phyloP scores from a whole-genome alignment of 1,140 invertebrate species.

The Adelges cooleyi region DNA sequence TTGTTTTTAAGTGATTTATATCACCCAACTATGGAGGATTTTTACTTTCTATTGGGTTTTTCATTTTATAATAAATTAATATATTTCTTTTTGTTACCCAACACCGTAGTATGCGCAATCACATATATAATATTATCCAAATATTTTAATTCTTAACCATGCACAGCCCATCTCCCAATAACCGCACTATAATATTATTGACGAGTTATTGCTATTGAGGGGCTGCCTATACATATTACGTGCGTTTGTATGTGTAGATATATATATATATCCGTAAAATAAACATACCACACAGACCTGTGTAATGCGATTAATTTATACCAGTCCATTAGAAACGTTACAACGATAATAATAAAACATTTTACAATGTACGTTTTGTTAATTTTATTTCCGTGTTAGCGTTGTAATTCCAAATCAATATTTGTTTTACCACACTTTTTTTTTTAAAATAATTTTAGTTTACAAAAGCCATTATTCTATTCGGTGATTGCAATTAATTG shows the following conservation, averaged over 20 bases:
- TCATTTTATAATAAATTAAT: too few relatives aligned
- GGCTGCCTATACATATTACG: not conserved
- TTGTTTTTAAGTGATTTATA: too few relatives aligned
- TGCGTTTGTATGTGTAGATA: not conserved
- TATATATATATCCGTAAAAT: constrained; percentile 8
- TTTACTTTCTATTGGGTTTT: too few relatives aligned
- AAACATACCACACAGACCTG: constrained; percentile 7
- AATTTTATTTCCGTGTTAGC: not conserved
- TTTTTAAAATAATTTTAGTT: too few relatives aligned
- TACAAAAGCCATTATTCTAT: too few relatives aligned
- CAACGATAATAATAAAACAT: constrained; percentile 17
- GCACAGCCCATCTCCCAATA: not conserved
- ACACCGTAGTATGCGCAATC: too few relatives aligned
- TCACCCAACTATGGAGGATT: too few relatives aligned
- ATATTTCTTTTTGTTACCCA: too few relatives aligned
- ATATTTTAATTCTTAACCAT: too few relatives aligned
- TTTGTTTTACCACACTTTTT: too few relatives aligned
- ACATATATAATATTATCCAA: too few relatives aligned
- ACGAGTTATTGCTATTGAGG: constrained; percentile 9
- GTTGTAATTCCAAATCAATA: constrained; percentile 1
- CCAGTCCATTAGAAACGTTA: constrained; percentile 15
- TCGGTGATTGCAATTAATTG: too few relatives aligned
- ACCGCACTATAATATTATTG: constrained; percentile 12
- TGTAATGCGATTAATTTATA: constrained; percentile 18
- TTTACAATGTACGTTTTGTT: constrained; percentile 1